Evolutionary conservation across 2,888 invertebrate genomes (phyloP).

Genomic region (Neoaliturus tenellus): DNA sequence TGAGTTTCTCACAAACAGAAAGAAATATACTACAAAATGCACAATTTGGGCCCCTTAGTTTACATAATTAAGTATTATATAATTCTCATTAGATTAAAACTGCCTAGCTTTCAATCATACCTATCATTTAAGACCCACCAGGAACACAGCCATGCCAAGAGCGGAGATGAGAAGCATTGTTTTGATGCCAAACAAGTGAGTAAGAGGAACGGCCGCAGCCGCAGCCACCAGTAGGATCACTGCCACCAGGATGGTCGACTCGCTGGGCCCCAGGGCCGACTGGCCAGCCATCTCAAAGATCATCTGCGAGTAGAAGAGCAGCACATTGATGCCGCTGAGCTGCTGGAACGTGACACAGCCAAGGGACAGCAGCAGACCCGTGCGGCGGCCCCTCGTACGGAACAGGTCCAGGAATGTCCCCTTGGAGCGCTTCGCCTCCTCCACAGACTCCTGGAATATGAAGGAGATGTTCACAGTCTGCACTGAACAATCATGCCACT

Average conservation of each 20-base stretch:
- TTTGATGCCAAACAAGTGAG: conserved; percentile 72
- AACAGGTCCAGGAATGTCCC: conserved; percentile 60
- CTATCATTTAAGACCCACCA: conserved; percentile 58
- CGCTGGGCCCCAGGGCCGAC: conserved; percentile 75
- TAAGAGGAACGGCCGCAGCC: conserved; percentile 65
- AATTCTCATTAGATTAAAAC: no score
- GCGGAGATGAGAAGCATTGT: conserved; percentile 72
- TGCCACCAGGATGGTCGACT: conserved; percentile 86
- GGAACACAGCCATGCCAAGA: conserved; percentile 67
- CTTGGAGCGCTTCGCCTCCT: conserved; percentile 59
- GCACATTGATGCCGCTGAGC: conserved; percentile 87
- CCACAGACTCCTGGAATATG: conserved; percentile 57
- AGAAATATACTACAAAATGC: no score
- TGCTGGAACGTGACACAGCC: conserved; percentile 88
- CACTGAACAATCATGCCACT: no score
- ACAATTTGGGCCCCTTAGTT: no score
- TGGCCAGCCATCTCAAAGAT: conserved; percentile 83
- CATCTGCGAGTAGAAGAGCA: conserved; percentile 82
- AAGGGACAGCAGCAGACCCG: conserved; percentile 68
- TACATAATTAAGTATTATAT: no score
- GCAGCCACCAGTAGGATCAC: conserved; percentile 82
- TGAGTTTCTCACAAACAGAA: no score
- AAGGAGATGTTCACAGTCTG: no score
- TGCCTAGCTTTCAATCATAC: no score
- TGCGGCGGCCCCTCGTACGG: conserved; percentile 77